A percentile compares a stretch with the other conserved stretches of the same genome.
phyloP scores from a whole-genome alignment of 1,140 invertebrate genomes.

The Zaprionus vittiger region DNA sequence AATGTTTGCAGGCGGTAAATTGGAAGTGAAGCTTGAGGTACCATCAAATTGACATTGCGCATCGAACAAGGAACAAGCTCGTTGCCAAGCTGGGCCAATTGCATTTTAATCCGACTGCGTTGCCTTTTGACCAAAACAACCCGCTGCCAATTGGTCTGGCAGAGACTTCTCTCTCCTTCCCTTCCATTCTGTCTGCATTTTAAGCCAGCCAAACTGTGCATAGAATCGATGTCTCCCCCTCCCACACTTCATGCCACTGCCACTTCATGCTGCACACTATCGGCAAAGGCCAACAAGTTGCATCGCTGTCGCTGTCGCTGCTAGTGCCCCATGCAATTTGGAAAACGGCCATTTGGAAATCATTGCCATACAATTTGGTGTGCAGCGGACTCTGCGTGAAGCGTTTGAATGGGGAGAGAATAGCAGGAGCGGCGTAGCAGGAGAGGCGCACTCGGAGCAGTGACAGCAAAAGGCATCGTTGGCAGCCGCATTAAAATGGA shows the following conservation, averaged over 20 bases:
- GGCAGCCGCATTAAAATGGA: slow-evolving; percentile 22
- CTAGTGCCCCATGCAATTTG: slow-evolving; percentile 30
- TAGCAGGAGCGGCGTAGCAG: background rate
- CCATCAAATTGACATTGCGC: slow-evolving; percentile 42
- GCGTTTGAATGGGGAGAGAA: slow-evolving; percentile 6
- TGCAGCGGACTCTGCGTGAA: slow-evolving; percentile 18
- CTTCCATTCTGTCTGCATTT: background rate
- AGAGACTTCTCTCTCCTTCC: slow-evolving; percentile 7
- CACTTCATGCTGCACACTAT: slow-evolving; percentile 23
- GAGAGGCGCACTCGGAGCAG: background rate
- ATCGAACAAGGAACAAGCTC: background rate
- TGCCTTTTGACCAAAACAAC: slow-evolving; percentile 53
- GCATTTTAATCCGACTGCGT: slow-evolving; percentile 41
- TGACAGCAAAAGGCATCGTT: background rate
- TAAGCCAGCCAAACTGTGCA: background rate
- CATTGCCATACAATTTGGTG: slow-evolving; percentile 61
- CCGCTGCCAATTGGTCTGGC: slow-evolving; percentile 26
- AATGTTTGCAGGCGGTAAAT: slow-evolving; percentile 3
- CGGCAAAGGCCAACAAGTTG: slow-evolving; percentile 70
- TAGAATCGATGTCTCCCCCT: background rate
- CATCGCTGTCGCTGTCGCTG: slow-evolving; percentile 10
- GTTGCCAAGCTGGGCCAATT: slow-evolving; percentile 31
- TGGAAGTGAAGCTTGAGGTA: slow-evolving; percentile 11
- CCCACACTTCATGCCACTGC: background rate
- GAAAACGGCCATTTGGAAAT: slow-evolving; percentile 63